Conservation (phyloP, 2,113 vertebrate genomes). For the Beaufortia kweichowensis region DNA sequence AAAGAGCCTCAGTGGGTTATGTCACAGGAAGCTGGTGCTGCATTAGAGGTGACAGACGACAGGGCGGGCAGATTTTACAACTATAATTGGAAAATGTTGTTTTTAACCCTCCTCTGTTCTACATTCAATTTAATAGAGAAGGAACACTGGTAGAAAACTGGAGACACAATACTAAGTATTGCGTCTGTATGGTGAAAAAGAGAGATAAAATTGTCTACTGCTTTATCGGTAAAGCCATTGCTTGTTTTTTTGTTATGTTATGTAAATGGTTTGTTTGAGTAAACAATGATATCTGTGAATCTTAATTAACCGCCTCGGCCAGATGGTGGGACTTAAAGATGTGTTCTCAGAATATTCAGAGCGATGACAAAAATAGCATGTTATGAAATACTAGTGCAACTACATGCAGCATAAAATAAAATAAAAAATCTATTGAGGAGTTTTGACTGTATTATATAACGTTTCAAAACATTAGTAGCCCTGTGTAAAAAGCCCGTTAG, state of each 20-base stretch:
- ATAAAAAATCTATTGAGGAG: too few relatives aligned
- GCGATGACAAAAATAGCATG: too few relatives aligned
- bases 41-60: conserved; percentile 26
- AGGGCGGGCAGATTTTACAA: conserved; percentile 39
- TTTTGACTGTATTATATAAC: conserved; percentile 4
- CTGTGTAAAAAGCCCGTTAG: conserved; percentile 13
- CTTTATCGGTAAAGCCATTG: too few relatives aligned
- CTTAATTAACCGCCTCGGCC: background rate
- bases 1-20: conserved; percentile 14
- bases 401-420: background rate
- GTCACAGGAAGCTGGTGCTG: background rate
- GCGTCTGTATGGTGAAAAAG: too few relatives aligned
- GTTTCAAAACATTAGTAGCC: background rate
- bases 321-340: conserved; percentile 6
- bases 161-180: too few relatives aligned
- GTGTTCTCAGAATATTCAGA: background rate
- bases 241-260: too few relatives aligned
- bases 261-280: background rate
- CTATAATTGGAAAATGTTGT: conserved; percentile 67
- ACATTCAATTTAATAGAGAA: background rate
- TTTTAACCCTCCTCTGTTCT: conserved; percentile 38
- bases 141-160: too few relatives aligned
- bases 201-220: too few relatives aligned
- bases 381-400: too few relatives aligned
- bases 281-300: conserved; percentile 11